Percentiles rank a stretch among this genome's conserved stretches.
These are phyloP conservation scores for Barypeithes pellucidus DNA, from an alignment of 2,888 invertebrate genomes.

Conservation along the genomic window DNA sequence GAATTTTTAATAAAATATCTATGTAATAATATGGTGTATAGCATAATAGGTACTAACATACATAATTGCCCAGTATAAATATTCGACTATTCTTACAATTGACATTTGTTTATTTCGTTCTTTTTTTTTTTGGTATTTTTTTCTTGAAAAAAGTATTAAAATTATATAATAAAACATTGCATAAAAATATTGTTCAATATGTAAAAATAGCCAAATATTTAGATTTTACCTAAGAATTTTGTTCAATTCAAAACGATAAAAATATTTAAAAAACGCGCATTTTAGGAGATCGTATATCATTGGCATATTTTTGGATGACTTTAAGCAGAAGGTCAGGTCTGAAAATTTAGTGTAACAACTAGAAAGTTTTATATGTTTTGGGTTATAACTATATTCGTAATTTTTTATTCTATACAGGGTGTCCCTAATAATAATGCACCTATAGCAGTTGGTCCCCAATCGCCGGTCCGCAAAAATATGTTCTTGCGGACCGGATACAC, in stretches of 20 bases:
- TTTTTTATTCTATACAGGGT: too few species aligned
- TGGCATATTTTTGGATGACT: slow-evolving; percentile 6
- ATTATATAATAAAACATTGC: slow-evolving; percentile 20
- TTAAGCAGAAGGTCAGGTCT: neutral
- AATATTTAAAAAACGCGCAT: slow-evolving; percentile 36
- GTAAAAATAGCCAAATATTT: slow-evolving; percentile 49
- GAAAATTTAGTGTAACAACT: neutral
- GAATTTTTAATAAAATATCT: slow-evolving; percentile 26
- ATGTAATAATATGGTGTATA: slow-evolving; percentile 43
- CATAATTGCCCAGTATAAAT: slow-evolving; percentile 20
- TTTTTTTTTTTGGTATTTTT: neutral
- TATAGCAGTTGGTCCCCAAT: too few species aligned
- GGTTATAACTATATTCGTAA: too few species aligned
- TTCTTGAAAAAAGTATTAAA: slow-evolving; percentile 17
- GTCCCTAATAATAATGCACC: too few species aligned
- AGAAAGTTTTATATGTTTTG: too few species aligned
- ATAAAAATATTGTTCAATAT: slow-evolving; percentile 19
- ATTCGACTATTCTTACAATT: slow-evolving; percentile 45
- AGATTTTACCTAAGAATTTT: slow-evolving; percentile 25
- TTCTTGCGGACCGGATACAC: too few species aligned
- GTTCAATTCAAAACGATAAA: slow-evolving; percentile 53
- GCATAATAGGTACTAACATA: slow-evolving; percentile 33
- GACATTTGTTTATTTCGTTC: too few species aligned
- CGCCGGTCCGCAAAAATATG: too few species aligned
- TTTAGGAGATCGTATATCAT: slow-evolving; percentile 13